Evolutionary conservation across 2,797 vertebrate species (phyloP).

Genomic region (Poecilia velifera): DNA sequence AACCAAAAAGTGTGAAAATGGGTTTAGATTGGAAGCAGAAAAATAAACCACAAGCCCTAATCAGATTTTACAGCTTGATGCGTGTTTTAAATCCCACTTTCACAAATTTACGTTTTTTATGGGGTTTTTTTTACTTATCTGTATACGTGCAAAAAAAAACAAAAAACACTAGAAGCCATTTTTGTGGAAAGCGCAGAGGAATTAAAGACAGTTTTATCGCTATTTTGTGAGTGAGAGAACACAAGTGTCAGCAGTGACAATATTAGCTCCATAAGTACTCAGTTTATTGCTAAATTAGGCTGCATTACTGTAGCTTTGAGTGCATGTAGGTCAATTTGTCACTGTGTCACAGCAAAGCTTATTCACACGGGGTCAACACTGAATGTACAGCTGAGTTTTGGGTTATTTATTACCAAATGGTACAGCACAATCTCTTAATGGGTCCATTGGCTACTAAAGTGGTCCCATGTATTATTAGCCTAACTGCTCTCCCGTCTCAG

Average conservation of each 20-base stretch:
- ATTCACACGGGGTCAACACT: neutral
- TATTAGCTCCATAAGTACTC: neutral
- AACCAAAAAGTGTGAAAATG: conserved; percentile 52
- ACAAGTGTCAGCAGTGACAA: neutral
- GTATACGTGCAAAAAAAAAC: neutral
- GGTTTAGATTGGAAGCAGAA: conserved; percentile 59
- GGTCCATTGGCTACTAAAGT: conserved; percentile 54
- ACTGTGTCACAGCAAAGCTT: neutral
- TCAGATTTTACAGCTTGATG: conserved; percentile 52
- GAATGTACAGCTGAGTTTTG: conserved; percentile 5
- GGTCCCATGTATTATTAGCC: conserved; percentile 76
- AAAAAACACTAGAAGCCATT: neutral
- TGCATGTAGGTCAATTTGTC: conserved; percentile 2
- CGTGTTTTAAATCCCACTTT: conserved; percentile 51
- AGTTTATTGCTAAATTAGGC: neutral
- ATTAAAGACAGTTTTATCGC: neutral
- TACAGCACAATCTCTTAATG: conserved; percentile 38
- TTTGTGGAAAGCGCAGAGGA: neutral
- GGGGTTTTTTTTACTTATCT: neutral
- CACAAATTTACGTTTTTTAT: neutral
- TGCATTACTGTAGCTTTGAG: neutral
- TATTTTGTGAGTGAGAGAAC: neutral
- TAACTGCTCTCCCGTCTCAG: conserved; percentile 42
- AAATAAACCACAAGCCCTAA: conserved; percentile 41
- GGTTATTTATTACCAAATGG: conserved; percentile 2